A percentile compares a stretch with the other conserved stretches of the same genome.
These are phyloP conservation scores for Gastracanthus pulcherrimus DNA, from an alignment of 2,888 invertebrate genomes.

Conservation along the genomic window DNA sequence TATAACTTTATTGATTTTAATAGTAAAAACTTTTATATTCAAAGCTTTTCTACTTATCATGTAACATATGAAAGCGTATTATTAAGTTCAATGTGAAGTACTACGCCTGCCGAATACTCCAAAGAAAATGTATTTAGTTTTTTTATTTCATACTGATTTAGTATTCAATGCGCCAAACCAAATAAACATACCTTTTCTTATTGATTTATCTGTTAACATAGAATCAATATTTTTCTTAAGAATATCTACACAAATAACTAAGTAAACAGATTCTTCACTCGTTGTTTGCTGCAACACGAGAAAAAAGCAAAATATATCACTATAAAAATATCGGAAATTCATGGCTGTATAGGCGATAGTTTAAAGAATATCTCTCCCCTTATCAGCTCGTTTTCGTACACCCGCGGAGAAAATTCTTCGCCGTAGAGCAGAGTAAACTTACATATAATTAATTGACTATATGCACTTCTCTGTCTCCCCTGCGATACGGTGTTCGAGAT, in stretches of 20 bases:
- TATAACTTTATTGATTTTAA: background rate
- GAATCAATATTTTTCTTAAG: slow-evolving; percentile 41
- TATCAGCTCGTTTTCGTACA: slow-evolving; percentile 6
- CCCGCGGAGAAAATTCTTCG: background rate
- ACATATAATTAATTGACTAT: background rate
- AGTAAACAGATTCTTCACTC: background rate
- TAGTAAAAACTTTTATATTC: background rate
- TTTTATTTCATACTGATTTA: background rate
- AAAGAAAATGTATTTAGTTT: background rate
- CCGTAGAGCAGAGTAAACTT: too few species aligned
- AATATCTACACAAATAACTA: background rate
- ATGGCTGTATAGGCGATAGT: slow-evolving; percentile 29
- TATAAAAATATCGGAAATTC: background rate
- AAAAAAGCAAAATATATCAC: background rate
- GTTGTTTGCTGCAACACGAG: background rate
- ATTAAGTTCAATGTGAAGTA: background rate
- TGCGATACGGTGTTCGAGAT: background rate
- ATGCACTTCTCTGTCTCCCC: background rate
- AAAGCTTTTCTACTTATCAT: background rate
- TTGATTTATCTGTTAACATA: background rate
- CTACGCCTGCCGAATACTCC: background rate
- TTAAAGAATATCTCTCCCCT: background rate
- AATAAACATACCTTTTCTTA: background rate
- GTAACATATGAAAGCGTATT: background rate
- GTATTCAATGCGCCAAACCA: background rate